Percentiles rank a stretch among this genome's conserved stretches.
Evolutionary conservation across 1,140 invertebrate species (phyloP).

Genomic region (Conopomorpha cramerella): DNA sequence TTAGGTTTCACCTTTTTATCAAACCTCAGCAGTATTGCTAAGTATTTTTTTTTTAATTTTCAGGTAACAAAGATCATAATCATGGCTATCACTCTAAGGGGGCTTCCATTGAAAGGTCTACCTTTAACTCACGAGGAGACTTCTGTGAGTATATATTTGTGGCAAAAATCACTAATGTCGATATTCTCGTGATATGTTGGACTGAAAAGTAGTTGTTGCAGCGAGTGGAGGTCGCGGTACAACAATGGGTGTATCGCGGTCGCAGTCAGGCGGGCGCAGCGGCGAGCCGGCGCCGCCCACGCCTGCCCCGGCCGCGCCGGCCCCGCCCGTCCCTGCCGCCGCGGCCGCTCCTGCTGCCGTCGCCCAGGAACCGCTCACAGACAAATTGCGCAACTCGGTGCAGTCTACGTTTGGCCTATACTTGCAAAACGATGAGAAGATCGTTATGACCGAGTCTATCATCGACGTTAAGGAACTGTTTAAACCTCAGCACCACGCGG

Average conservation of each 20-base stretch:
- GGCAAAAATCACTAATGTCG: background rate
- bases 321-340: constrained; percentile 2
- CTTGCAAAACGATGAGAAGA: constrained; percentile 26
- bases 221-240: constrained; percentile 21
- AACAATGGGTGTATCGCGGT: constrained; percentile 20
- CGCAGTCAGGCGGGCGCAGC: constrained; percentile 21
- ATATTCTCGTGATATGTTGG: too few relatives aligned
- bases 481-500: constrained; percentile 24
- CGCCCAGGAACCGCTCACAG: constrained; percentile 22
- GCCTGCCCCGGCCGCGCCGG: constrained; percentile 2
- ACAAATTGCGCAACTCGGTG: constrained; percentile 22
- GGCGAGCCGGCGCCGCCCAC: constrained; percentile 6
- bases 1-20: too few relatives aligned
- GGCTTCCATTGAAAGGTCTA: constrained; percentile 43
- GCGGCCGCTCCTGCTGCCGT: constrained; percentile 6
- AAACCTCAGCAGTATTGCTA: constrained; percentile 1
- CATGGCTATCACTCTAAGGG: constrained; percentile 37
- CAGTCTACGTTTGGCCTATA: constrained; percentile 24
- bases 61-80: constrained; percentile 32
- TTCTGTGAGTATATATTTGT: constrained; percentile 25
- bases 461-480: constrained; percentile 24
- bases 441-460: constrained; percentile 21
- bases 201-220: too few relatives aligned
- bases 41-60: constrained; percentile 10
- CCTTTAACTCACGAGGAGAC: constrained; percentile 39